These are phyloP conservation scores for Hyperoplus immaculatus DNA, from an alignment of 2,797 vertebrate species.

Conservation along the genomic window DNA sequence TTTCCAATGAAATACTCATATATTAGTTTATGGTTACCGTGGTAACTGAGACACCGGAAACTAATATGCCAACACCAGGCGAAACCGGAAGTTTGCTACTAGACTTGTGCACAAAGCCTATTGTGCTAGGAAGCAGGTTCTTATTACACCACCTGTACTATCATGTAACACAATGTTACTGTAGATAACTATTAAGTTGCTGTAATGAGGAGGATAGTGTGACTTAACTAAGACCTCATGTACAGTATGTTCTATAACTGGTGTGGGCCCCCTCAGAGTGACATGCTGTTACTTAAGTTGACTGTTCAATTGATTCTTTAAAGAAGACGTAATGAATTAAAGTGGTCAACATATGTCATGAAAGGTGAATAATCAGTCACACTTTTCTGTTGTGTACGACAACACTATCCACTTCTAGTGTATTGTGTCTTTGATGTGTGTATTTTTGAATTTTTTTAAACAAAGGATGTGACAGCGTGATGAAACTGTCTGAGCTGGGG, in stretches of 20 bases:
- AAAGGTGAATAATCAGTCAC: neutral
- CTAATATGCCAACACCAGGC: conserved; percentile 3
- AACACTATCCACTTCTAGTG: neutral
- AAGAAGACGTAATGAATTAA: neutral
- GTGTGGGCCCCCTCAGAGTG: neutral
- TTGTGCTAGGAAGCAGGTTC: neutral
- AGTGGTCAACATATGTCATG: neutral
- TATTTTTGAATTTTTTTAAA: conserved; percentile 1
- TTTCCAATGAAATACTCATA: no score
- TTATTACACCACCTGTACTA: conserved; percentile 41
- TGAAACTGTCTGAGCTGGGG: conserved; percentile 77
- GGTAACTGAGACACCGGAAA: no score
- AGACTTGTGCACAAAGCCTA: no score
- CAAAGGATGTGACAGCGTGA: conserved; percentile 73
- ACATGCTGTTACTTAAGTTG: neutral
- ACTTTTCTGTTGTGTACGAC: neutral
- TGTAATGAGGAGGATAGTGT: conserved; percentile 47
- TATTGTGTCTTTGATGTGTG: conserved; percentile 23
- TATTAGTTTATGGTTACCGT: no score
- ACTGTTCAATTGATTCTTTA: neutral
- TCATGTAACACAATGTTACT: conserved; percentile 52
- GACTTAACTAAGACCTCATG: conserved; percentile 63
- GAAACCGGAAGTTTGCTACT: no score
- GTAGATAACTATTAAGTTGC: conserved; percentile 50
- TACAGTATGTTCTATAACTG: neutral